Evolutionary conservation across 2,113 vertebrate genomes (phyloP).

Genomic region (Seriola quinqueradiata): DNA sequence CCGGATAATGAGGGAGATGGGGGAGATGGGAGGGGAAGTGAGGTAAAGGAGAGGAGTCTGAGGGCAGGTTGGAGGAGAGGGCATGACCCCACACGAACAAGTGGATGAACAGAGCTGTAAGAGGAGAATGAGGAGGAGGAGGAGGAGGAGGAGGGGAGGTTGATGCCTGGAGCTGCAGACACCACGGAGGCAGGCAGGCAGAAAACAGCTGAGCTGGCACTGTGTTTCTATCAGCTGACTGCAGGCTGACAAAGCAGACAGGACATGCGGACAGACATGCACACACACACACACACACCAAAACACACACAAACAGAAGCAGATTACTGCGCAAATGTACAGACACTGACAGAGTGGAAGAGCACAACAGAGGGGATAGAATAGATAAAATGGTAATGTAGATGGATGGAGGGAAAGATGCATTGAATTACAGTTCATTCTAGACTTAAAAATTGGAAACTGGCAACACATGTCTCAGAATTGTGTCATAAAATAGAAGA

Average conservation of each 20-base stretch:
- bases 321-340: constrained; percentile 37
- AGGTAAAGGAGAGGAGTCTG: constrained; percentile 16
- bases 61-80: constrained; percentile 36
- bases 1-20: not conserved
- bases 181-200: constrained; percentile 23
- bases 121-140: constrained; percentile 23
- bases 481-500: not conserved
- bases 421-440: not conserved
- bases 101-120: constrained; percentile 7
- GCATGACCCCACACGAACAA: constrained; percentile 1
- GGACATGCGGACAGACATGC: constrained; percentile 31
- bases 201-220: constrained; percentile 77
- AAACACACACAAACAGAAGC: constrained; percentile 45
- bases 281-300: constrained; percentile 22
- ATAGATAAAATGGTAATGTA: not conserved
- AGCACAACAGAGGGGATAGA: constrained; percentile 20
- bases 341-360: constrained; percentile 20
- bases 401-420: not conserved
- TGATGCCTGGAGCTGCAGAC: constrained; percentile 52
- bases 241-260: constrained; percentile 72
- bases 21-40: not conserved
- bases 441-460: not conserved
- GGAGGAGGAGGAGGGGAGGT: not conserved
- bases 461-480: not conserved
- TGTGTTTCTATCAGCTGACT: constrained; percentile 79